Base-by-base conservation (phyloP, 2,888 invertebrate genomes). In the Parascotia fuliginaria region DNA sequence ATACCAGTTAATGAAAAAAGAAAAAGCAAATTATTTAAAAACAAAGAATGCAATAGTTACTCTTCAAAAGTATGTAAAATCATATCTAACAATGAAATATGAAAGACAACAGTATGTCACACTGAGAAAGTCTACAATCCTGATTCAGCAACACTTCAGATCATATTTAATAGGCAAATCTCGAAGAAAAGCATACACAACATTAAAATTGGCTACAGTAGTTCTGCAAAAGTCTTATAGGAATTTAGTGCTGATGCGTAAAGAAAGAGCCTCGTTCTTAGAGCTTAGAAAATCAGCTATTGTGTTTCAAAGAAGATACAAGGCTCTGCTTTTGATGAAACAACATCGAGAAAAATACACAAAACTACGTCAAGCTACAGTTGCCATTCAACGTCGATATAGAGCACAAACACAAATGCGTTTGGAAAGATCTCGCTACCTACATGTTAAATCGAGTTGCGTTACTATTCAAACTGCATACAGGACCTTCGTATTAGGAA, bases 201-300 rank as follows among this genome's bases (percentile, higher is more conserved):
- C 3, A 0, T 36, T 62, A 31, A 43, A 49, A 46, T 73, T 81
- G 6, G 83, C 93, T 3, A 72, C 80, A 0, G 62, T 89, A 1
- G 70, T 75, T 7, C 75, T 95, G 38, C 95, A 95, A 72, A 82
- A 66, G 0, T 73, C 51, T 11, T 94, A 87, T 61, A 87, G 92
- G 19, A 88, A 83, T 27, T 72, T 86, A 1, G 33, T 84, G 12
- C 37, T 76, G 13, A 92, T 87, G 84, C 72, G 77, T n/a, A 57
- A 61, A 42, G 76, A 89, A 34, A 83, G 84, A 45, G 44, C 54
- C 2, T 39, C 56, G 9, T 79, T 62, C 39, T 13, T 65, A 28
- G 45, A 64, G 49, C 39, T 81, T 11, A 80, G 55, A 60, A 57
- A 65, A 24, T 72, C 83, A 15, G 63, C 74, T 1, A 52, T 86